Base-by-base conservation (phyloP, 2,888 invertebrate genomes). In the Chesias legatella region DNA sequence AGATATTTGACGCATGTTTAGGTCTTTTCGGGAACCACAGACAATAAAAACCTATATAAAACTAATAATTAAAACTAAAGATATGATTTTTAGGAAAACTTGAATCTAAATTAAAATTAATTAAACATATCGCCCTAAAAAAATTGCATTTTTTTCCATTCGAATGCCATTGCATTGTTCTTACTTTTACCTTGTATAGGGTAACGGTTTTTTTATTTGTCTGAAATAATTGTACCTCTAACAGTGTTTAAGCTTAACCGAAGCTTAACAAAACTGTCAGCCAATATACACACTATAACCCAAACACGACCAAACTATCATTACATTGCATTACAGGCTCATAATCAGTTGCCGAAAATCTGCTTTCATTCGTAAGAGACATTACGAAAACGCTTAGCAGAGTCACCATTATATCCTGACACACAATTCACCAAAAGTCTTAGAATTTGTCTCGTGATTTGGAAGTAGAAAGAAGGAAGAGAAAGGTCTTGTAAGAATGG, bases 301-400 rank as follows among this genome's bases (percentile, higher is more conserved):
- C 56, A 56, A 67, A 65, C 59, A 63, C 51, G 62, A 55, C 63
- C 57, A 61, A 70, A 67, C 66, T 65, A 61, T 61, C 60, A 60
- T 63, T 63, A 51, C 58, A 58, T 60, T 58, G 51, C 67, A 64
- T 72, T 62, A 71, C 60, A 58, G 42, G 54, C 70, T 69, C 67
- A 72, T 78, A 74, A 79, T 76, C 72, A 73, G 73, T 69, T 62
- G 65, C 62, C 67, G 63, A 76, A 75, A 78, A 77, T 77, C 77
- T 75, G 73, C 68, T 67, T 73, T 74, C 68, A 73, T 77, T 72
- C 66, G 55, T 58, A 63, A 67, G 60, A 55, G 55, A 63, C 54
- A 69, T 77, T 75, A 78, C 56, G 64, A 64, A 67, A 74, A 74
- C 59, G 69, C 64, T 77, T 73, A 75, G 67, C 64, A 55, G 48